Base-by-base conservation (phyloP, 2,888 invertebrate genomes). In the Drosophila meridiana region DNA sequence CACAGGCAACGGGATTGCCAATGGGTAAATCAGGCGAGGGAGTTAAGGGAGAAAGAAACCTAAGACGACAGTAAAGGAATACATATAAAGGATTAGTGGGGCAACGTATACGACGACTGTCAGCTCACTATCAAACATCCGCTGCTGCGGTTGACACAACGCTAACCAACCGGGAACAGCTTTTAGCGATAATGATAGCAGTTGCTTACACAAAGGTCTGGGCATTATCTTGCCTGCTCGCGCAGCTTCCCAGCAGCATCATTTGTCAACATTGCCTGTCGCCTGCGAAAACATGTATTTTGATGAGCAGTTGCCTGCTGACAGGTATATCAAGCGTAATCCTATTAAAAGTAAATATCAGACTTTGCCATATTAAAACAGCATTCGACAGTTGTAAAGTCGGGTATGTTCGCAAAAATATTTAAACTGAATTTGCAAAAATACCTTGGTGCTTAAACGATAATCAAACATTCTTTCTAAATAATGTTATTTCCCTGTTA, bases 201-300 rank as follows among this genome's bases (percentile, higher is more conserved):
- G 63, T 52, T 40, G 57, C 76, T 69, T 61, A 58, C 61, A 69
- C 62, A 81, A 73, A 70, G 70, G 70, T 58, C 69, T 61, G 38
- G 58, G 8, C 50, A 63, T 55, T 58, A 53, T 63, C 32, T 48
- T 36, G 26, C n/a, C 14, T 20, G 7, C 28, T 32, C 20, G 26
- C 38, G 52, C 65, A 55, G 34, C 58, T 65, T 70, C 69, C 59
- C 69, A 64, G 64, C 52, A 45, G 60, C 76, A 82, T 84, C 85
- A 87, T 85, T 85, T 84, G 85, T 87, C 89, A 89, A 76, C 63
- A 45, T 69, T 55, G 47, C 11, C 28, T 68, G 58, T 53, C 59
- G 43, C 56, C 42, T 14, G 52, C 3, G 40, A 30, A 53, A 43
- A 58, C 57, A 71, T 64, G 13, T 34, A 58, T 57, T 78, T 36